Base-by-base conservation (phyloP, 1,140 invertebrate genomes). In the Atopsyche davidsoni region DNA sequence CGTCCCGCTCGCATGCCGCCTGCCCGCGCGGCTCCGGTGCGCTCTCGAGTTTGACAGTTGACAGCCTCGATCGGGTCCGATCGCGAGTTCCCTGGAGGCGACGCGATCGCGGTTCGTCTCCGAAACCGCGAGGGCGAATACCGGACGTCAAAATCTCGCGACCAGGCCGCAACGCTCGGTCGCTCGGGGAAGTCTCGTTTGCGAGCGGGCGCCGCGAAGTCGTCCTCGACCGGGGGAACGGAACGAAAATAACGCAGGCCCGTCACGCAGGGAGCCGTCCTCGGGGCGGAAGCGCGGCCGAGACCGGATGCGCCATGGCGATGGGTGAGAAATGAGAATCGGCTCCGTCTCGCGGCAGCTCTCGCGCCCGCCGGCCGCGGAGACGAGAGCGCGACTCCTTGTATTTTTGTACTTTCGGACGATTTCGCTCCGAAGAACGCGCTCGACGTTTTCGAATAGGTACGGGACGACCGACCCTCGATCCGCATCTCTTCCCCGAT, bases 161-260 rank as follows among this genome's bases (percentile, higher is more conserved):
- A 6, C 2, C 31, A 34, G 31, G 3, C 31, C n/a, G n/a, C 32
- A 13, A 34, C 32, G 14, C 32, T 13, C 32, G 17, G 17, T 34
- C 32, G 10, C 13, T 17, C 32, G 11, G 32, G 32, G 14, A 13
- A 34, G 14, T 34, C 32, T 14, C 32, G 17, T 17, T 14, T 17
- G 13, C 32, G 14, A 14, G 32, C 11, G 32, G 4, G 17, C 14
- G 13, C 11, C 32, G 17, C n/a, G 4, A 13, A 32, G 3, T 14
- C 31, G 1, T 1, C 10, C 28, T 31, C 28, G 1, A 2, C 28
- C 28, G 3, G 40, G n/a, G 40, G 22, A 25, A 41, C 36, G 34
- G 42, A 47, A 49, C 36, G 19, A 49, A 39, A 49, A 49, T 49
- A 49, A 40, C 40, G 28, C 48, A 44, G 19, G 48, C 48, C 41